Percentiles rank a stretch among this genome's conserved stretches.
Evolutionary conservation across 2,888 invertebrate species (phyloP).

Genomic region (Tromatobia lineatoria): DNA sequence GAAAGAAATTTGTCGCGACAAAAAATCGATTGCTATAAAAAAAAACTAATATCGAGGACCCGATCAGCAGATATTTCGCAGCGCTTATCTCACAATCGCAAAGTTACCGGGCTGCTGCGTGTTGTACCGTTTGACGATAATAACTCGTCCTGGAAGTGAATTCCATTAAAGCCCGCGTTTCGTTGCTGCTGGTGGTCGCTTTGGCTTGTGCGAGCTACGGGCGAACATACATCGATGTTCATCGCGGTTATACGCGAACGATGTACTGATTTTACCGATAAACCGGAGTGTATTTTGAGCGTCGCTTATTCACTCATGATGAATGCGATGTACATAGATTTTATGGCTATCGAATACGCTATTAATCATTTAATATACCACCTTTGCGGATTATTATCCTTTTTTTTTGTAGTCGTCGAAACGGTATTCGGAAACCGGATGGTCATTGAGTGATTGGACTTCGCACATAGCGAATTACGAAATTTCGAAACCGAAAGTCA

Average conservation of each 20-base stretch:
- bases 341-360: not conserved
- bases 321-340: not conserved
- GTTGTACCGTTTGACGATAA: not conserved
- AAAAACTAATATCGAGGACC: not conserved
- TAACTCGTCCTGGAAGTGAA: slow-evolving; percentile 21
- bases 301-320: slow-evolving; percentile 9
- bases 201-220: not conserved
- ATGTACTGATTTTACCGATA: slow-evolving; percentile 28
- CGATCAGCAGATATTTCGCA: not conserved
- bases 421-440: not conserved
- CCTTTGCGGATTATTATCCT: not conserved
- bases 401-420: not conserved
- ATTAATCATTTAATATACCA: slow-evolving; percentile 3
- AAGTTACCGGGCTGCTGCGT: not conserved
- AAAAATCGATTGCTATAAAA: not conserved
- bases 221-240: slow-evolving; percentile 8
- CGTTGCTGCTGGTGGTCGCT: not conserved
- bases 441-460: not conserved
- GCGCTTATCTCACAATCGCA: not conserved
- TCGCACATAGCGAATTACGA: not conserved
- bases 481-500: not conserved
- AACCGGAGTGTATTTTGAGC: not conserved
- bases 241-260: slow-evolving; percentile 8
- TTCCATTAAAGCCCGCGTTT: slow-evolving; percentile 9
- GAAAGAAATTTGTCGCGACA: not conserved